These are phyloP conservation scores for Psephotus haematonotus DNA, from an alignment of 2,113 vertebrate genomes.

Conservation along the genomic window DNA sequence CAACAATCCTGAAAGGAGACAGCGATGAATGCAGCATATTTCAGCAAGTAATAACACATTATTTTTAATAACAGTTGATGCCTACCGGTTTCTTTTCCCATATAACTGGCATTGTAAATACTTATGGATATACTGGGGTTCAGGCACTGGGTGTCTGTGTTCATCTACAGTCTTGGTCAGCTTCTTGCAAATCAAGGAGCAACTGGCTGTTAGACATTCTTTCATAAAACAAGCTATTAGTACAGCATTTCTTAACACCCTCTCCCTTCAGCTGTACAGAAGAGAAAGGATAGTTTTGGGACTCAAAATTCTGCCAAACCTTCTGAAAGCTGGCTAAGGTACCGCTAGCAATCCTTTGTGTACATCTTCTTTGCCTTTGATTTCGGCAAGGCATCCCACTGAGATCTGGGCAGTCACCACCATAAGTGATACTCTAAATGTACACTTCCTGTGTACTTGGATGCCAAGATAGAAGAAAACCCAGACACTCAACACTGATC, in stretches of 20 bases:
- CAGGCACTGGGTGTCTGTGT: fast-evolving
- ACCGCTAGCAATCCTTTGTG: neutral
- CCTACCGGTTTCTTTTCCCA: neutral
- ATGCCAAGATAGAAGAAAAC: neutral
- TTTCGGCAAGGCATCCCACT: neutral
- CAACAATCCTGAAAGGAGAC: neutral
- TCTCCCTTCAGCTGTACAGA: neutral
- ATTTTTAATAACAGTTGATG: neutral
- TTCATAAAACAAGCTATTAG: neutral
- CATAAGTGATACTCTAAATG: neutral
- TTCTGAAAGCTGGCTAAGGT: neutral
- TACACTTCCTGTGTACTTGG: too few species aligned
- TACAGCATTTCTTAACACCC: neutral
- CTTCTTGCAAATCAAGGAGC: neutral
- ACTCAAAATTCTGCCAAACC: neutral
- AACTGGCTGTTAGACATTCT: neutral
- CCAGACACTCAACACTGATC: neutral
- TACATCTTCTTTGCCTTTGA: neutral
- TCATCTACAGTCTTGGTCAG: neutral
- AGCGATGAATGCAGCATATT: neutral
- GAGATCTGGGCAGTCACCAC: neutral
- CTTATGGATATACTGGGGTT: fast-evolving
- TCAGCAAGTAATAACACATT: neutral
- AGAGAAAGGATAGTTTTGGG: neutral
- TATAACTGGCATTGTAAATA: neutral